These are phyloP conservation scores for Tribolium castaneum DNA, from an alignment of 1,140 invertebrate genomes.

Conservation along the genomic window DNA sequence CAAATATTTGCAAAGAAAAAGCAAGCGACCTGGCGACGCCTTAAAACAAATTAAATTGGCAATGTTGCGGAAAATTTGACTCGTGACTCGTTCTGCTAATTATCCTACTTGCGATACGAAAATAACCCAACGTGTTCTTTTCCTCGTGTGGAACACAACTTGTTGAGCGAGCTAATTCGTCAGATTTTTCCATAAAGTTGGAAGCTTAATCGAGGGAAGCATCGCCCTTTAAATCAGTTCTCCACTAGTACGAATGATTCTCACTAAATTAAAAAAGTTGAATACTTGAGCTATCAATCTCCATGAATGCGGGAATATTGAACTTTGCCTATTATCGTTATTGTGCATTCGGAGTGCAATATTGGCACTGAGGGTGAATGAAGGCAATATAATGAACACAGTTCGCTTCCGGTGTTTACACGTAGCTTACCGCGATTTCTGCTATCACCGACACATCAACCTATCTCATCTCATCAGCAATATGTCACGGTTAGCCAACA, in stretches of 20 bases:
- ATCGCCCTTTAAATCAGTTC: too few relatives aligned
- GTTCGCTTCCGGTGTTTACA: constrained; percentile 23
- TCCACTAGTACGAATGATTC: too few relatives aligned
- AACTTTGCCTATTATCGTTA: constrained; percentile 3
- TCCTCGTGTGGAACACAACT: too few relatives aligned
- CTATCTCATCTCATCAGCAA: background rate
- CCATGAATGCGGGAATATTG: constrained; percentile 5
- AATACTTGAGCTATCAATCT: constrained; percentile 5
- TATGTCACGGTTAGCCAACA: background rate
- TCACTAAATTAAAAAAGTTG: constrained; percentile 13
- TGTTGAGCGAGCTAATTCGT: too few relatives aligned
- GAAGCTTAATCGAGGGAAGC: too few relatives aligned
- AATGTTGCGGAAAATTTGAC: constrained; percentile 5
- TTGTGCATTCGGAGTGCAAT: constrained; percentile 10
- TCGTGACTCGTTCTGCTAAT: background rate
- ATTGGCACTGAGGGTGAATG: constrained; percentile 8
- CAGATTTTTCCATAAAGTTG: too few relatives aligned
- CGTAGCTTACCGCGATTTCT: constrained; percentile 20
- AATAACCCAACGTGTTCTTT: too few relatives aligned
- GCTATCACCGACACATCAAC: background rate
- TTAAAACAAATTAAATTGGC: constrained; percentile 27
- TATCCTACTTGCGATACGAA: too few relatives aligned
- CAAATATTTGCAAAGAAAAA: constrained; percentile 34
- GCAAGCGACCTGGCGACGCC: background rate
- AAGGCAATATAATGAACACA: constrained; percentile 18